Base-by-base conservation (phyloP, 2,888 invertebrate genomes). In the Tanypteryx hageni region DNA sequence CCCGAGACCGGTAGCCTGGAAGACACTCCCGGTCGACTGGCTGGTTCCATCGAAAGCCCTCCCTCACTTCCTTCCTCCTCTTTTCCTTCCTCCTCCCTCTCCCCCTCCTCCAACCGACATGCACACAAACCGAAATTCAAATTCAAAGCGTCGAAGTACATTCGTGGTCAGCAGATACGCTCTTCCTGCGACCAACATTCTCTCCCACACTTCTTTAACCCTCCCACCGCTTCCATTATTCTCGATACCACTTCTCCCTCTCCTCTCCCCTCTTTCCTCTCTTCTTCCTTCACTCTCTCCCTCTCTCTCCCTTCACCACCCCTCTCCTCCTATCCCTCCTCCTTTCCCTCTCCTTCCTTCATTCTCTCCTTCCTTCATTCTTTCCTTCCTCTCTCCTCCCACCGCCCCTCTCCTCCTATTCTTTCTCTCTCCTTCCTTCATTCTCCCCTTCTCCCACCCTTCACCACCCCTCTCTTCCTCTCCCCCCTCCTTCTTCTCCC, bases 101-200 rank as follows among this genome's bases (percentile, higher is more conserved):
- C 10, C 76, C n/a, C 76, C 76, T n/a, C n/a, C 4, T n/a, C 18
- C 5, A 76, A 16, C 4, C 10, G 0, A 0, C 76, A 16, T n/a
- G n/a, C n/a, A n/a, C n/a, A 31, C 56, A 22, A 68, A 68, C 27
- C 76, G 27, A 76, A 44, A 76, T 76, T 76, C 76, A 76, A 76
- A 76, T 76, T 76, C 76, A 76, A 13, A 10, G 76, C 76, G 76
- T n/a, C 64, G 64, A 64, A n/a, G 68, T 76, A 76, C 76, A 27
- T 27, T 76, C 68, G 68, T 68, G 68, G 68, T 68, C 68, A 68
- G 68, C n/a, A 16, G 16, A 64, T 64, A 64, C 76, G 22, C 76
- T 76, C 76, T 27, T 76, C 76, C 76, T 68, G 68, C 68, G 68
- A 76, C 76, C 27, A 27, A 76, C 76, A 27, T 27, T 27, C 27